phyloP scores from a whole-genome alignment of 2,113 vertebrate species.

The Microcebus jonahi region DNA sequence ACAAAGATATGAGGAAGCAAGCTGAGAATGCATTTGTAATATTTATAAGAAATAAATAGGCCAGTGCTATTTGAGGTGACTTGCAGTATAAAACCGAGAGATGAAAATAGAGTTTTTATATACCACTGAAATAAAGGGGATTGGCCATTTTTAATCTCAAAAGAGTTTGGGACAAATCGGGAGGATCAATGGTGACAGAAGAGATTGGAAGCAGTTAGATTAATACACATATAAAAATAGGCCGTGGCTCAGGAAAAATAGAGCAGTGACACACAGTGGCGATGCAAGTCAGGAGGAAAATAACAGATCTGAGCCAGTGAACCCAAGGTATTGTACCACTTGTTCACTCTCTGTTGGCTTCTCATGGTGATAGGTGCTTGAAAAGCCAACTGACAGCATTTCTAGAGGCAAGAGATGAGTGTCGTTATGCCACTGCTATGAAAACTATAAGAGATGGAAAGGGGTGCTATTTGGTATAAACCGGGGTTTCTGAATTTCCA shows the following conservation, averaged over 20 bases:
- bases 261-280: neutral
- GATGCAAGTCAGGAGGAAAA: neutral
- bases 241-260: neutral
- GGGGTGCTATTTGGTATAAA: neutral
- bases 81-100: neutral
- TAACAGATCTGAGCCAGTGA: neutral
- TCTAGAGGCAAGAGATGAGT: neutral
- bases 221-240: slow-evolving; percentile 9
- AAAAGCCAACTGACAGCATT: neutral
- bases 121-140: neutral
- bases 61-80: slow-evolving; percentile 5
- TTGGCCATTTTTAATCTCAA: slow-evolving; percentile 5
- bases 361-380: neutral
- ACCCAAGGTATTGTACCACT: neutral
- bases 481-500: neutral
- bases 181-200: slow-evolving; percentile 29
- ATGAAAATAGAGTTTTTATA: slow-evolving; percentile 46
- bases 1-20: slow-evolving; percentile 29
- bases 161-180: neutral
- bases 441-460: neutral
- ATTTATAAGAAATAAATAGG: slow-evolving; percentile 61
- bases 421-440: neutral
- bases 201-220: slow-evolving; percentile 35
- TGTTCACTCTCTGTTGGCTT: neutral
- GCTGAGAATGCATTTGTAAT: neutral